These are phyloP conservation scores for Baccha elongata DNA, from an alignment of 2,888 invertebrate genomes.

Conservation along the genomic window DNA sequence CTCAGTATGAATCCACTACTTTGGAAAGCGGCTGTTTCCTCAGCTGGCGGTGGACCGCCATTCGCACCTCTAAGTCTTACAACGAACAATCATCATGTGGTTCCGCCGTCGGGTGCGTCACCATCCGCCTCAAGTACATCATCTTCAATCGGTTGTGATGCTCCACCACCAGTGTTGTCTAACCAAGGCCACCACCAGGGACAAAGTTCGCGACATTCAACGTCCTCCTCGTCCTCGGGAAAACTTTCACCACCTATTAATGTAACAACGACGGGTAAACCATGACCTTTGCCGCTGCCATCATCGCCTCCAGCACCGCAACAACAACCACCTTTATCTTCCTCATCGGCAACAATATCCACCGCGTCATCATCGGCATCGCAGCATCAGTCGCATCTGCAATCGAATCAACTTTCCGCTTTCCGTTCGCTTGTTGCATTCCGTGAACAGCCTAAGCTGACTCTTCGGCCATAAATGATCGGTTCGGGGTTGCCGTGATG, in stretches of 20 bases:
- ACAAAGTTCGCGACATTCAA: constrained; percentile 81
- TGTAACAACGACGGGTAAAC: constrained; percentile 79
- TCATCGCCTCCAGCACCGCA: constrained; percentile 74
- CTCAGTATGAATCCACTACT: constrained; percentile 82
- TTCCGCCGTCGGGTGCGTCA: constrained; percentile 83
- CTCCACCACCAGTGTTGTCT: constrained; percentile 76
- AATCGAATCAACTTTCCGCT: constrained; percentile 77
- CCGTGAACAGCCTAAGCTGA: constrained; percentile 80
- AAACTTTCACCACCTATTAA: constrained; percentile 81
- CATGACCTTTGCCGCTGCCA: constrained; percentile 79
- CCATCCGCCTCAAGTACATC: constrained; percentile 83
- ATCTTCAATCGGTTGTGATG: constrained; percentile 81
- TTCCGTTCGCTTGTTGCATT: constrained; percentile 81
- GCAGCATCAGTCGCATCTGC: constrained; percentile 67
- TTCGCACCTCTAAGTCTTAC: constrained; percentile 82
- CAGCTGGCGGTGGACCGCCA: constrained; percentile 80
- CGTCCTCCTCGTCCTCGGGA: constrained; percentile 81
- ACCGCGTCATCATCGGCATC: constrained; percentile 53
- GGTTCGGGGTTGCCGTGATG: constrained; percentile 30
- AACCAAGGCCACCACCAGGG: constrained; percentile 77
- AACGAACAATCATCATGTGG: constrained; percentile 79
- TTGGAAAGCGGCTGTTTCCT: constrained; percentile 81
- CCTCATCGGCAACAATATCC: constrained; percentile 69
- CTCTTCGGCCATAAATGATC: constrained; percentile 80
- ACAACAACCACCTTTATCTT: constrained; percentile 65